These are phyloP conservation scores for Pyralis farinalis DNA, from an alignment of 2,888 invertebrate genomes.

Conservation along the genomic window DNA sequence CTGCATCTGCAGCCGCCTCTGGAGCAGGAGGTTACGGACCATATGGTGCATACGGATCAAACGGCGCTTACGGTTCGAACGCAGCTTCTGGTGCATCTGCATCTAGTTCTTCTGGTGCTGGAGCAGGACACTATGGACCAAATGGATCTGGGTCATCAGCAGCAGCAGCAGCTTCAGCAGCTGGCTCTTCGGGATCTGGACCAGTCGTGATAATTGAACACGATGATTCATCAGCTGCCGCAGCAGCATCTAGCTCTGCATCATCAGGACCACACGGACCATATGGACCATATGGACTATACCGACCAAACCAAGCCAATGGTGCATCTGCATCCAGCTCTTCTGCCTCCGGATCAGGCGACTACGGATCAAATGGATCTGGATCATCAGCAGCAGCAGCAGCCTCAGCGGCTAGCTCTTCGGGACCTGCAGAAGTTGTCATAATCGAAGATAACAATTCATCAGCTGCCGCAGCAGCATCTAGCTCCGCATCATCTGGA, in stretches of 20 bases:
- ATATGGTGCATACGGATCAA: neutral
- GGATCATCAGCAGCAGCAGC: slow-evolving; percentile 1
- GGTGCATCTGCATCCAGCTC: neutral
- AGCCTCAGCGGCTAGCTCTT: neutral
- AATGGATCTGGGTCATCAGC: neutral
- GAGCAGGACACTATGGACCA: neutral
- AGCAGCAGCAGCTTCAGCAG: neutral
- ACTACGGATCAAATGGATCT: neutral
- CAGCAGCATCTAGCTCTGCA: neutral
- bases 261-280: slow-evolving; percentile 1
- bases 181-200: neutral
- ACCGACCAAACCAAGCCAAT: slow-evolving; percentile 8
- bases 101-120: no score
- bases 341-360: neutral
- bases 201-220: slow-evolving; percentile 1
- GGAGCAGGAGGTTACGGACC: neutral
- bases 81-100: neutral
- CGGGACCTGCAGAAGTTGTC: neutral
- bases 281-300: slow-evolving; percentile 5
- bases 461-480: slow-evolving; percentile 4
- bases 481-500: slow-evolving; percentile 2
- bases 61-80: neutral
- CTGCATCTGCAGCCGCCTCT: neutral
- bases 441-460: slow-evolving; percentile 1
- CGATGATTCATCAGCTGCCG: neutral